Conservation (phyloP, 2,888 invertebrate genomes). For the Litoditis marina region DNA sequence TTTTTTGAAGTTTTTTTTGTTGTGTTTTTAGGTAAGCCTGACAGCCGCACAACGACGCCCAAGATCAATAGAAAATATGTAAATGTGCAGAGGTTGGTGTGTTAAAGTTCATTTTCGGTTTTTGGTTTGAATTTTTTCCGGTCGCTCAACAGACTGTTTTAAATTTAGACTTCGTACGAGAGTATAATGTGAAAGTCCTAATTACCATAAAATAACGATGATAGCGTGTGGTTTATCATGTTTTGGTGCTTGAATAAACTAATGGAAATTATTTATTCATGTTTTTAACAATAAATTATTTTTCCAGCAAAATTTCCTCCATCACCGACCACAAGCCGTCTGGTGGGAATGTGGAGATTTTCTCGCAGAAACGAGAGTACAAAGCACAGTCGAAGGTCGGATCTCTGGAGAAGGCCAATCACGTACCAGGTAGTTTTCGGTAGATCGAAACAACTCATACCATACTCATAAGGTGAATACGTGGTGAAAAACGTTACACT, state of each 20-base stretch:
- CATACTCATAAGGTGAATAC: too few relatives aligned
- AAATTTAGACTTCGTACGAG: too few relatives aligned
- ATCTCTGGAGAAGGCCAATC: constrained; percentile 46
- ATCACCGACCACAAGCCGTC: constrained; percentile 42
- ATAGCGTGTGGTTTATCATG: too few relatives aligned
- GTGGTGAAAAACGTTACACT: too few relatives aligned
- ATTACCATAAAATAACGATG: too few relatives aligned
- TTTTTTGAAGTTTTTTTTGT: too few relatives aligned
- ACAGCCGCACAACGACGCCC: constrained; percentile 28
- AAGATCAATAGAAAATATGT: constrained; percentile 49
- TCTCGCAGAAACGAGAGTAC: constrained; percentile 45
- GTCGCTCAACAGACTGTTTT: too few relatives aligned
- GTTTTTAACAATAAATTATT: constrained; percentile 3
- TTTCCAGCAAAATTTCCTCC: constrained; percentile 44
- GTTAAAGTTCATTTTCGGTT: background rate
- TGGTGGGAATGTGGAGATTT: constrained; percentile 54
- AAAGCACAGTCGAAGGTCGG: constrained; percentile 45
- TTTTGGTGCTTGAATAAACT: background rate
- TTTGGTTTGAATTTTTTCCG: too few relatives aligned
- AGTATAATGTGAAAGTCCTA: too few relatives aligned
- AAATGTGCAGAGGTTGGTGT: constrained; percentile 34
- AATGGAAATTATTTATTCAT: background rate
- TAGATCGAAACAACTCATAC: too few relatives aligned
- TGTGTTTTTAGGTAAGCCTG: background rate
- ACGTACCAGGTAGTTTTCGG: constrained; percentile 44